phyloP scores from a whole-genome alignment of 1,140 invertebrate species.

The Magallana gigas region DNA sequence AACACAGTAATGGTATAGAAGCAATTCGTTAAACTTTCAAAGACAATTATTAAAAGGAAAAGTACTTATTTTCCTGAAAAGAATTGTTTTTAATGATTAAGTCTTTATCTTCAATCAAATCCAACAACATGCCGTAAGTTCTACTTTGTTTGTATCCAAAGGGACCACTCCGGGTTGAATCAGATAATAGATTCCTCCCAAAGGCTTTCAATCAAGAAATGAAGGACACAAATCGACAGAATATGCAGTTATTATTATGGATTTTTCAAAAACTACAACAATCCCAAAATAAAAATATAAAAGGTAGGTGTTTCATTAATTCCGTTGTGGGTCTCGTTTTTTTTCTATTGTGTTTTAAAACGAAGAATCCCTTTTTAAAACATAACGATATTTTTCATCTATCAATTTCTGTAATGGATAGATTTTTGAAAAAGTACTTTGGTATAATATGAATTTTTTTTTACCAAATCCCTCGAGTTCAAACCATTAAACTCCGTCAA shows the following conservation, averaged over 20 bases:
- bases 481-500: too few relatives aligned
- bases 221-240: neutral
- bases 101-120: too few relatives aligned
- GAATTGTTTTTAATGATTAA: too few relatives aligned
- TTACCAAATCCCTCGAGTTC: too few relatives aligned
- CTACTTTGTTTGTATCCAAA: neutral
- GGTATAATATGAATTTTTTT: too few relatives aligned
- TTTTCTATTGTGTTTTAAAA: neutral
- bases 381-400: neutral
- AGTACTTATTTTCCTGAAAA: too few relatives aligned
- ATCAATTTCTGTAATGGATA: neutral
- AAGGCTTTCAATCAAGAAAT: constrained; percentile 14
- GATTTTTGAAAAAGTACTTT: too few relatives aligned
- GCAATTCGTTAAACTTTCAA: too few relatives aligned
- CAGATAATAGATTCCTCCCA: neutral
- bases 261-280: neutral
- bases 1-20: too few relatives aligned
- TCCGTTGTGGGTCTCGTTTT: too few relatives aligned
- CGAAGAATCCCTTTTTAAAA: neutral
- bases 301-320: neutral
- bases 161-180: neutral
- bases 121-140: too few relatives aligned
- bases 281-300: neutral
- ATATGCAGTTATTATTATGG: neutral
- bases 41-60: too few relatives aligned